Evolutionary conservation across 2,797 vertebrate genomes (phyloP).

Genomic region (Lithobates sylvaticus): DNA sequence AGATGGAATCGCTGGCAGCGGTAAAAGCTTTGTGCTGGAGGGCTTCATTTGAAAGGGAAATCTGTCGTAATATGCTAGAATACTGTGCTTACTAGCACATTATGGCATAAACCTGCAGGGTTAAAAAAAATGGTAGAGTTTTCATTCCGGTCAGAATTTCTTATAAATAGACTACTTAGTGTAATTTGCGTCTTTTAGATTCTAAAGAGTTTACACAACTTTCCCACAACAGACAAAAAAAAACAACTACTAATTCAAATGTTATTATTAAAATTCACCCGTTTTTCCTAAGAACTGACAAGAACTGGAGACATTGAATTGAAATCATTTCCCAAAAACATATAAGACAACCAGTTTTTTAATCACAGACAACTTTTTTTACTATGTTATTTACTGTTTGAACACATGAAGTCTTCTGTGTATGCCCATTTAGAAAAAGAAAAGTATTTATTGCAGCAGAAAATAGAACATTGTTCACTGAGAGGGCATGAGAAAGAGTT

Average conservation of each 20-base stretch:
- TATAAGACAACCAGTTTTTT: background rate
- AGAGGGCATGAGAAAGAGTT: conserved; percentile 44
- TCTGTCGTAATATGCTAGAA: no score
- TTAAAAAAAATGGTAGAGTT: no score
- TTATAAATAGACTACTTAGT: no score
- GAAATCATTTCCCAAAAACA: background rate
- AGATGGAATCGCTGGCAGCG: no score
- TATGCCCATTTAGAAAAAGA: background rate
- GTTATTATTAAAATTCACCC: background rate
- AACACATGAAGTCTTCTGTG: background rate
- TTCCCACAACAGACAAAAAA: background rate
- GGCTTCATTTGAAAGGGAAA: no score
- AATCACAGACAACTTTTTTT: background rate
- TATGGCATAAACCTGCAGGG: no score
- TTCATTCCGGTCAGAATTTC: no score
- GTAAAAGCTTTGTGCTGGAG: no score
- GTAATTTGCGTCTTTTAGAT: no score
- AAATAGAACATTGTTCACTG: conserved; percentile 53
- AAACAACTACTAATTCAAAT: background rate
- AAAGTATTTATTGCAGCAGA: conserved; percentile 30
- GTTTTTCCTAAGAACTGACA: background rate
- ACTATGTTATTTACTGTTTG: background rate
- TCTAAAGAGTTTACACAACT: no score
- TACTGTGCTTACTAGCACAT: no score
- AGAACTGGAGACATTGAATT: background rate